A percentile compares a stretch with the other conserved stretches of the same genome.
Evolutionary conservation across 2,113 vertebrate species (phyloP).

Genomic region (Piliocolobus tephrosceles): DNA sequence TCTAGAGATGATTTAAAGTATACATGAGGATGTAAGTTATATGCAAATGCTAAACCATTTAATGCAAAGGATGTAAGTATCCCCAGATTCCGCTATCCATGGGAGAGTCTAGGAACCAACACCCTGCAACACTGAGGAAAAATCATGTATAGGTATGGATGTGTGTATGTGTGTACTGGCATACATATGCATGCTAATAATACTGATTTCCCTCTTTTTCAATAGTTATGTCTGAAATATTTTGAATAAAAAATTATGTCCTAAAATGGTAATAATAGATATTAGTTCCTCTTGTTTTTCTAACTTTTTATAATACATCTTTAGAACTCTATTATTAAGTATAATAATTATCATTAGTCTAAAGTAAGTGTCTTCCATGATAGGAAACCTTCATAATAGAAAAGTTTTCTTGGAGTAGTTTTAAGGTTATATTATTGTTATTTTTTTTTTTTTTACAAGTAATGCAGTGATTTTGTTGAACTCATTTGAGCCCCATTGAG

Average conservation of each 20-base stretch:
- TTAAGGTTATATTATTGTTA: background rate
- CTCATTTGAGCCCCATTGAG: background rate
- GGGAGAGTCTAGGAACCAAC: background rate
- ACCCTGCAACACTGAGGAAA: background rate
- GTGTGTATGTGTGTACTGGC: background rate
- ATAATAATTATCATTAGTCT: background rate
- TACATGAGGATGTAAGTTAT: background rate
- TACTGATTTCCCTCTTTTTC: background rate
- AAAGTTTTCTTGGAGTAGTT: background rate
- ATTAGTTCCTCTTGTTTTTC: background rate
- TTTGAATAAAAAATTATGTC: background rate
- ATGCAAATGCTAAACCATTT: background rate
- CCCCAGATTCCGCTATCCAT: background rate
- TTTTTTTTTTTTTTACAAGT: background rate
- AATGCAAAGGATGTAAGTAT: background rate
- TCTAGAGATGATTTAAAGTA: background rate
- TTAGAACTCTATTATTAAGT: background rate
- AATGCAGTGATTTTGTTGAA: background rate
- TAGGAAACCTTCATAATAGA: background rate
- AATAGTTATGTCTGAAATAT: background rate
- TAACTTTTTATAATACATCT: background rate
- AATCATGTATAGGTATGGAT: background rate
- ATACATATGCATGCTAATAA: background rate
- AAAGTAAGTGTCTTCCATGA: background rate
- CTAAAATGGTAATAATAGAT: background rate